Evolutionary conservation across 2,888 invertebrate species (phyloP), one percentile per base, ranked within the genome.

Genomic region (Ectobius pallidus): DNA sequence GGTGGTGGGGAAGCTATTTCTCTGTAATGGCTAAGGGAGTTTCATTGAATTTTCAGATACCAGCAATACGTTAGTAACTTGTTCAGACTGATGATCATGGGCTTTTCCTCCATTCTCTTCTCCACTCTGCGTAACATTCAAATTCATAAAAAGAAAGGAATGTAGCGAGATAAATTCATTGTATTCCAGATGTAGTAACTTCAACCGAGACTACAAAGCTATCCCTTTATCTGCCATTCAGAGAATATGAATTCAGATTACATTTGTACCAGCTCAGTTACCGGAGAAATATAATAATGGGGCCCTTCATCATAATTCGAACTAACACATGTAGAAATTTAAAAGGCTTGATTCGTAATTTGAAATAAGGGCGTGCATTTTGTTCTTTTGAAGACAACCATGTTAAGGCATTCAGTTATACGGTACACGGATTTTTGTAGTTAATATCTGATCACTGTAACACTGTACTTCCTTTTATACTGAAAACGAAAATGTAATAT

Each of bases 101-200:
- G 14, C 14, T 27, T 30, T 32, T 30, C n/a, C 30, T 58, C 32
- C 30, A 30, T 30, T 58, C 30, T 58, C 30, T 16, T 58, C 58
- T 27, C n/a, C n/a, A n/a, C n/a, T n/a, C n/a, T n/a, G 30, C 30
- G 25, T 58, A 30, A 32, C 30, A 58, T 58, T 58, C 30, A 58
- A 58, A 58, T 58, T 58, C 58, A 58, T 25, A 58, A 58, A 58
- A n/a, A 58, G 58, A 58, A 58, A 58, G 58, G 27, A 58, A 58
- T 58, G 32, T 58, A 30, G 58, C 58, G 32, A 30, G 58, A 58
- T 58, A 58, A 58, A 58, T 58, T 58, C 58, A 58, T 58, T 30
- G 30, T 58, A 30, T 58, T 58, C 6, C n/a, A 30, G 32, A 32
- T 16, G 58, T 58, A 58, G 58, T 58, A 30, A 58, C 58, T 58